Conservation (phyloP, 2,113 vertebrate species). For the Lophotis ruficrista region DNA sequence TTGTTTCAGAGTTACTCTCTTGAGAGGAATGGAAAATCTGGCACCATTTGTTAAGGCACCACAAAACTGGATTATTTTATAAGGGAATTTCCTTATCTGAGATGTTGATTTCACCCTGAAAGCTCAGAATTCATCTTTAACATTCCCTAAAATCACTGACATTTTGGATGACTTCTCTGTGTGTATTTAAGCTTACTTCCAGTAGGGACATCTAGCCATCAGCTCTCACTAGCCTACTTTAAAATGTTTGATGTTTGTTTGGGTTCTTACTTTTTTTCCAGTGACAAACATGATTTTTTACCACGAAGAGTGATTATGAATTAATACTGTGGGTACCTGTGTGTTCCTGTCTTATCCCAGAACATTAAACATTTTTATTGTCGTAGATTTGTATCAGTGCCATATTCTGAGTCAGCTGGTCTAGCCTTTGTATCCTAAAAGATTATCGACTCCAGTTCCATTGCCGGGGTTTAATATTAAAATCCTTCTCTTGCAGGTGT, state of each 20-base stretch:
- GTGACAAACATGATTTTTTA: neutral
- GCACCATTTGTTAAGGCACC: neutral
- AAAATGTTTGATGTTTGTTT: neutral
- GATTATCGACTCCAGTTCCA: neutral
- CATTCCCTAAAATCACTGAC: neutral
- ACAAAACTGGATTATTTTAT: neutral
- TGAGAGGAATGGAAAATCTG: neutral
- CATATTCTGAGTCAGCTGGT: neutral
- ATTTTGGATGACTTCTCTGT: neutral
- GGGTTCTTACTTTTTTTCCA: neutral
- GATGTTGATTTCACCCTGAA: neutral
- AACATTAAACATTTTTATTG: neutral
- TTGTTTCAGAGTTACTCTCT: neutral
- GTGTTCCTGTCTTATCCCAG: neutral
- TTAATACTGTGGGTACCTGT: neutral
- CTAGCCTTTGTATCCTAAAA: neutral
- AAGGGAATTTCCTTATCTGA: neutral
- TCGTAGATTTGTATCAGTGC: neutral
- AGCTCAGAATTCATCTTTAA: neutral
- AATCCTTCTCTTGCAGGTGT: constrained; percentile 78
- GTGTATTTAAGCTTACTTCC: neutral
- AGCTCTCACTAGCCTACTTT: neutral
- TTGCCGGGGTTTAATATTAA: constrained; percentile 4
- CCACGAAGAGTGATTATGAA: neutral
- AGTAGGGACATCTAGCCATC: neutral